Percentiles rank a stretch among this genome's conserved stretches.
phyloP scores from a whole-genome alignment of 2,797 vertebrate species.

The Paguma larvata region DNA sequence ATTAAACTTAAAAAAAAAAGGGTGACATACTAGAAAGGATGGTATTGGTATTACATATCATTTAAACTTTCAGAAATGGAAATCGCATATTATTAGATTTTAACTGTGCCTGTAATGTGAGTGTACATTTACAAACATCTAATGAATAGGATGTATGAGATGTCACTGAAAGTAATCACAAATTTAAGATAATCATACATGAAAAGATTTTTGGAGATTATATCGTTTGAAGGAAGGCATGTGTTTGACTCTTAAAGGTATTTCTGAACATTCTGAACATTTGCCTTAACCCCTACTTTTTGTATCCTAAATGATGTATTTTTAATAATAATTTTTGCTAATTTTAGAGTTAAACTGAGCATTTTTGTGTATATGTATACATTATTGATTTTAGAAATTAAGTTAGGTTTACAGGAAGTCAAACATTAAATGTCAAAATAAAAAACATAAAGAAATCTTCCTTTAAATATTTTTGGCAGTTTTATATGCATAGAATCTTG shows the following conservation, averaged over 20 bases:
- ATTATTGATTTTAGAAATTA: neutral
- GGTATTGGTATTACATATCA: neutral
- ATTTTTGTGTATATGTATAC: neutral
- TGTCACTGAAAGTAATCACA: neutral
- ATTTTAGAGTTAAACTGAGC: neutral
- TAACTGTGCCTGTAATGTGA: neutral
- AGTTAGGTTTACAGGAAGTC: neutral
- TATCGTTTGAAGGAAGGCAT: neutral
- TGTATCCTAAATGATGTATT: neutral
- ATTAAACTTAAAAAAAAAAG: no score
- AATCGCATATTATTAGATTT: neutral
- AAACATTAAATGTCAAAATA: neutral
- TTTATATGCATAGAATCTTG: neutral
- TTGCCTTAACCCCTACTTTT: neutral
- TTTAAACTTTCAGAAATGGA: neutral
- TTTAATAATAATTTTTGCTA: neutral
- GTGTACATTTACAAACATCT: neutral
- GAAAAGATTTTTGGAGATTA: neutral
- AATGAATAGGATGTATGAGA: neutral
- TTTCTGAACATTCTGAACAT: neutral
- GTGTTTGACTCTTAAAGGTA: neutral
- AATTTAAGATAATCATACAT: neutral
- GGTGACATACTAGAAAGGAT: neutral
- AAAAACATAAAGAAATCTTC: neutral
- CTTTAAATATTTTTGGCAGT: conserved; percentile 21